Conservation (phyloP, 2,888 invertebrate species). For the Crossocerus cetratus region DNA sequence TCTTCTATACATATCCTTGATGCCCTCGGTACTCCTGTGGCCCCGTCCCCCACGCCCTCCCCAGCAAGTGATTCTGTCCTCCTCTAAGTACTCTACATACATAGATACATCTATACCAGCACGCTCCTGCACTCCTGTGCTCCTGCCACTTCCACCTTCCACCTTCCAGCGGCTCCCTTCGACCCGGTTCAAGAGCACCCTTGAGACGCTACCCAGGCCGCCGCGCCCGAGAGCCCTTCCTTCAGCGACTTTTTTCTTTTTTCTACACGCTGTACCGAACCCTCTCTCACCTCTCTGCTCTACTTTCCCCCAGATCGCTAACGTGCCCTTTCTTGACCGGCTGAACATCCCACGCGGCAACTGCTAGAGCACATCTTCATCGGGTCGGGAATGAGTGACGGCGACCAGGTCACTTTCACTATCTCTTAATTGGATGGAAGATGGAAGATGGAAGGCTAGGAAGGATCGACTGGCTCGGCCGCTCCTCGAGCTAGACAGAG, state of each 20-base stretch:
- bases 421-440: slow-evolving; percentile 54
- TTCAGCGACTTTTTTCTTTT: too few species aligned
- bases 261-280: slow-evolving; percentile 12
- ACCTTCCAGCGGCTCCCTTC: slow-evolving; percentile 33
- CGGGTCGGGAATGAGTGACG: slow-evolving; percentile 18
- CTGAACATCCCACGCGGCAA: too few species aligned
- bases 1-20: too few species aligned
- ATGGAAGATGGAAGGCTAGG: slow-evolving; percentile 17
- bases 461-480: slow-evolving; percentile 20
- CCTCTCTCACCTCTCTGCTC: slow-evolving; percentile 26
- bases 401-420: slow-evolving; percentile 47
- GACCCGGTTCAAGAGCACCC: slow-evolving; percentile 61
- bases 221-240: slow-evolving; percentile 53
- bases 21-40: too few species aligned
- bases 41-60: too few species aligned
- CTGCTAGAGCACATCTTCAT: too few species aligned
- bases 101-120: slow-evolving; percentile 21
- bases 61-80: too few species aligned
- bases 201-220: slow-evolving; percentile 70
- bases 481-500: slow-evolving; percentile 4
- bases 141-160: too few species aligned
- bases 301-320: slow-evolving; percentile 25
- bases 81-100: too few species aligned
- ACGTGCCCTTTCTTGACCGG: too few species aligned
- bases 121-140: slow-evolving; percentile 2